Base-by-base conservation (phyloP, 2,113 vertebrate genomes). In the Myocastor coypus region DNA sequence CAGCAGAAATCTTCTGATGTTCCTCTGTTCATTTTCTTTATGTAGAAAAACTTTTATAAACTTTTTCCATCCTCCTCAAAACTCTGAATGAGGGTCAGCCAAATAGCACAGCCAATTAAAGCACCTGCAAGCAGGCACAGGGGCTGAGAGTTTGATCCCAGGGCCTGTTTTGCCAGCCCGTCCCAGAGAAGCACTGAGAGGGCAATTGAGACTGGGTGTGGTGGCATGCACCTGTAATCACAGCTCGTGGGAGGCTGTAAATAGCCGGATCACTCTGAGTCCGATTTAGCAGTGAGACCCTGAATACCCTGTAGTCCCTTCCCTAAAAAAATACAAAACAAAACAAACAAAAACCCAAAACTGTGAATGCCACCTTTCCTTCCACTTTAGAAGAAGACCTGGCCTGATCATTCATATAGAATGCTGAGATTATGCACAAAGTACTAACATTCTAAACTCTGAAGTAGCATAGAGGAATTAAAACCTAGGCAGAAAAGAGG, bases 301-400 rank as follows among this genome's bases (percentile, higher is more conserved):
- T 46, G 46, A 46, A 46, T 8, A 46, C 46, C 46, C 46, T 46
- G 46, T 46, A 46, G 46, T 46, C 46, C 46, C 46, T 46, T 46
- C 46, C 46, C 46, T 46, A 46, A 46, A 46, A 46, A 46, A 46
- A 46, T 5, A 46, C 4, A 46, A 46, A 46, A 46, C 4, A 46
- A 46, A 46, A 46, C 4, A 46, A 46, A 46, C 4, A 46, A 46
- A 46, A 46, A 46, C 46, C 46, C 77, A 92, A 78, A 92, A 78
- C 40, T 55, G 59, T 52, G n/a, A 90, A 81, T 17, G 4, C 8
- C 3, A 78, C 6, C n/a, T 68, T 87, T 84, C 34, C 32, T 69
- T 90, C n/a, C 78, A 89, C 13, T 83, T 50, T 78, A 82, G 96
- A 93, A 96, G 6, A 95, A n/a, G 34, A 59, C 10, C 50, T n/a